Conservation (phyloP, 2,113 vertebrate genomes). For the Myiagra hebetior region DNA sequence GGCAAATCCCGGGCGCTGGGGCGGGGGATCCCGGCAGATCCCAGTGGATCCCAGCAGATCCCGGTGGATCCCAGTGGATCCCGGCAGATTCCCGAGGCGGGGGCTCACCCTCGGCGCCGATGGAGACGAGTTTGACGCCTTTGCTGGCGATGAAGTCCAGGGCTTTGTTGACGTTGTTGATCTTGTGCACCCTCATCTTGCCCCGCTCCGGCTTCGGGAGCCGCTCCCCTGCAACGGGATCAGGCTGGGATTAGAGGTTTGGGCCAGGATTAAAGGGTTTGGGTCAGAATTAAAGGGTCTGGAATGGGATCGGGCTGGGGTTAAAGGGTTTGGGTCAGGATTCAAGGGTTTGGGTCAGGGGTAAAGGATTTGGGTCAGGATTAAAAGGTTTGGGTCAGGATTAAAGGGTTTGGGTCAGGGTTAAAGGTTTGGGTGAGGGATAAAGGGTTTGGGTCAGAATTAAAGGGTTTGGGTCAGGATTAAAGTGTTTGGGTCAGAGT, state of each 20-base stretch:
- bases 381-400: background rate
- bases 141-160: conserved; percentile 95
- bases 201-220: conserved; percentile 92
- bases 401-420: too few species aligned
- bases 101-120: background rate
- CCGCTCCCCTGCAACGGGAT: conserved; percentile 78
- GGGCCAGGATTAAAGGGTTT: too few species aligned
- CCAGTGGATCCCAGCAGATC: too few species aligned
- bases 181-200: conserved; percentile 97
- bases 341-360: rapidly evolving
- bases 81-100: rapidly evolving
- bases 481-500: rapidly evolving
- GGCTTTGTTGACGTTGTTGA: conserved; percentile 98
- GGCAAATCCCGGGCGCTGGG: background rate
- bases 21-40: background rate
- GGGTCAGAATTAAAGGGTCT: background rate
- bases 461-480: too few species aligned
- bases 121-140: conserved; percentile 22
- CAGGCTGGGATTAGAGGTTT: background rate
- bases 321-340: rapidly evolving
- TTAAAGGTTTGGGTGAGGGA: too few species aligned
- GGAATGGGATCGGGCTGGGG: too few species aligned
- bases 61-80: rapidly evolving
- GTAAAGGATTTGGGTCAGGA: rapidly evolving
- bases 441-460: too few species aligned